Percentiles rank a stretch among this genome's conserved stretches.
Evolutionary conservation across 2,113 vertebrate genomes (phyloP).

Genomic region (Actenoides hombroni): DNA sequence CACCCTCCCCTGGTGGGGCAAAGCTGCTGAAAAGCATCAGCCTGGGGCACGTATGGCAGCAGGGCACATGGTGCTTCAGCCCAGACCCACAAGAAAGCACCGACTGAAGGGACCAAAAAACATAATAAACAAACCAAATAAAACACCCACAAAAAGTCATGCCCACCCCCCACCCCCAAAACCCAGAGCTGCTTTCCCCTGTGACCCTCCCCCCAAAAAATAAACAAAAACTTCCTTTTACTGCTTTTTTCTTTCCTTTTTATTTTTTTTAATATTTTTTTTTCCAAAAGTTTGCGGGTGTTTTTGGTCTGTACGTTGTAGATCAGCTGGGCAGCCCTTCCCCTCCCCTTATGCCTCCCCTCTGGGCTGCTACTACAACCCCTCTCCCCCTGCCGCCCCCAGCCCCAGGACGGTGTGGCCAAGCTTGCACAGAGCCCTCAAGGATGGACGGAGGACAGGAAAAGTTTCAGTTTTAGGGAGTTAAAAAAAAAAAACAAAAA

Average conservation of each 20-base stretch:
- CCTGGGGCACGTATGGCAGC: background rate
- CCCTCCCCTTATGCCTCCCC: background rate
- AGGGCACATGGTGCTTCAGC: background rate
- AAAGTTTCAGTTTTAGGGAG: background rate
- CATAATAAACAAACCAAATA: background rate
- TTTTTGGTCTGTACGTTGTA: constrained; percentile 37
- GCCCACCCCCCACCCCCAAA: background rate
- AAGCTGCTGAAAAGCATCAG: constrained; percentile 43
- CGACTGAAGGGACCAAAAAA: background rate
- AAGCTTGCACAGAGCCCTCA: background rate
- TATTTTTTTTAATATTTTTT: background rate
- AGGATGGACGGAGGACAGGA: background rate
- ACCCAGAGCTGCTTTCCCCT: background rate
- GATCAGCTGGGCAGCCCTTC: background rate
- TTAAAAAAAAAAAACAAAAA: background rate
- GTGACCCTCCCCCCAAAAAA: background rate
- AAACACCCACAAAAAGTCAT: background rate
- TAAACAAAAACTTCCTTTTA: background rate
- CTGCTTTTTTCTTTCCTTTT: background rate
- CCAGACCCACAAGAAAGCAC: background rate
- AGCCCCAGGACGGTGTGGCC: background rate
- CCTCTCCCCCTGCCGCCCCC: background rate
- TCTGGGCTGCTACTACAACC: background rate
- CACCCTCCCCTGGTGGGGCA: background rate
- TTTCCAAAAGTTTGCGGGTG: background rate